Base-by-base conservation (phyloP, 2,797 vertebrate genomes). In the Manis crassicaudata region DNA sequence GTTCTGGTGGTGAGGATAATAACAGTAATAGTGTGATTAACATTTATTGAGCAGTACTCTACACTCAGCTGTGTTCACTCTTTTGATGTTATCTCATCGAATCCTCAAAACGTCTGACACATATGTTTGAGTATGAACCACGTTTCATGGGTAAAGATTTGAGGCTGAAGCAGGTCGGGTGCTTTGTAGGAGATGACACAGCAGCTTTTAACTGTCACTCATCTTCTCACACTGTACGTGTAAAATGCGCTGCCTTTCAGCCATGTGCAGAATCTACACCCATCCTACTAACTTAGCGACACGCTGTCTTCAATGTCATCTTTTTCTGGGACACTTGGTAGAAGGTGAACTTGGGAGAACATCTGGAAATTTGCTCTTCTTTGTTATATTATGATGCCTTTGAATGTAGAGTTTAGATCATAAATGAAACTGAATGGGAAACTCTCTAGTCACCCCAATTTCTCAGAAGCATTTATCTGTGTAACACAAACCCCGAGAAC, bases 341-440 rank as follows among this genome's bases (percentile, higher is more conserved):
- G 86, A 65, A 65, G 52, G 92, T 88, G 68, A 96, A 77, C 79
- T 82, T 81, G 14, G 50, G n/a, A 81, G 90, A 70, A 60, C 80
- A 73, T 85, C 84, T 60, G 63, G 63, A 91, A 92, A 62, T 85
- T 70, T 27, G 65, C 67, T 96, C 0, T 72, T 3, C n/a, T 67
- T 84, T 73, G 16, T 46, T 67, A 14, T 32, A 9, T 77, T 87
- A 90, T 89, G 85, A 21, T 58, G n/a, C 76, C 63, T 93, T 77
- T 2, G 12, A 80, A 89, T 93, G 86, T 94, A 29, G 84, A 79
- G 43, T 88, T 95, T 54, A 82, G 58, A 68, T 97, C 91, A 60
- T 90, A 96, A 94, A 88, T 29, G 72, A 96, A 92, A 96, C 83
- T 65, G 94, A 92, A 62, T 23, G 68, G 46, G 85, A 84, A 77